Percentiles rank a stretch among this genome's conserved stretches.
phyloP scores from a whole-genome alignment of 1,140 invertebrate genomes.

The Drosophila setifemur region DNA sequence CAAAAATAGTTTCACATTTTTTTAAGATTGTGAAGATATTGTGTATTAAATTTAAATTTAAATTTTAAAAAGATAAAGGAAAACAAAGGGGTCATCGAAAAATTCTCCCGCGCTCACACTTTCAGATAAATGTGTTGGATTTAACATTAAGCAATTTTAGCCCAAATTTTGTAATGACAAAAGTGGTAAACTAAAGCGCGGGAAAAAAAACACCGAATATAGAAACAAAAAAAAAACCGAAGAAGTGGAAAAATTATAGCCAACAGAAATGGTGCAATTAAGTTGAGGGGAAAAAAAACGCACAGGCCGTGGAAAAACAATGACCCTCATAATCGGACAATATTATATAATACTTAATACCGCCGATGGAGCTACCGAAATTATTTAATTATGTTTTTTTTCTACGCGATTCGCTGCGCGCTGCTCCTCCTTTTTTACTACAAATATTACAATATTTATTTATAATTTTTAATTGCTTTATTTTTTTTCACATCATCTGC shows the following conservation, averaged over 20 bases:
- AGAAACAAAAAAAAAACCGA: neutral
- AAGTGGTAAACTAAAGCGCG: conserved; percentile 10
- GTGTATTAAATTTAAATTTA: neutral
- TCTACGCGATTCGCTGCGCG: neutral
- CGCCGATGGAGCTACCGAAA: neutral
- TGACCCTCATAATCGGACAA: conserved; percentile 18
- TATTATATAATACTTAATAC: conserved; percentile 27
- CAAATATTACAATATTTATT: conserved; percentile 46
- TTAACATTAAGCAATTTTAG: conserved; percentile 8
- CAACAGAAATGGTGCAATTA: conserved; percentile 22
- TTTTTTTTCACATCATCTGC: conserved; percentile 31
- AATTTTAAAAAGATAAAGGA: neutral
- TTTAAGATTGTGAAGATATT: no score
- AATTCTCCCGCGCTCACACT: conserved; percentile 10
- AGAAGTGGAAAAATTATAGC: neutral
- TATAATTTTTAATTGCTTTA: conserved; percentile 43
- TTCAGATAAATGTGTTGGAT: conserved; percentile 11
- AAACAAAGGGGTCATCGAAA: neutral
- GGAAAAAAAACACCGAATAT: neutral
- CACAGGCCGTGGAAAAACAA: conserved; percentile 7
- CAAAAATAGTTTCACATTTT: no score
- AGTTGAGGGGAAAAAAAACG: neutral
- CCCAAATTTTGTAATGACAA: conserved; percentile 21
- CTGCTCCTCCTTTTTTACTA: conserved; percentile 1
- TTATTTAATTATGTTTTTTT: conserved; percentile 25